Base-by-base conservation (phyloP, 2,113 vertebrate genomes). In the Neogobius melanostomus region DNA sequence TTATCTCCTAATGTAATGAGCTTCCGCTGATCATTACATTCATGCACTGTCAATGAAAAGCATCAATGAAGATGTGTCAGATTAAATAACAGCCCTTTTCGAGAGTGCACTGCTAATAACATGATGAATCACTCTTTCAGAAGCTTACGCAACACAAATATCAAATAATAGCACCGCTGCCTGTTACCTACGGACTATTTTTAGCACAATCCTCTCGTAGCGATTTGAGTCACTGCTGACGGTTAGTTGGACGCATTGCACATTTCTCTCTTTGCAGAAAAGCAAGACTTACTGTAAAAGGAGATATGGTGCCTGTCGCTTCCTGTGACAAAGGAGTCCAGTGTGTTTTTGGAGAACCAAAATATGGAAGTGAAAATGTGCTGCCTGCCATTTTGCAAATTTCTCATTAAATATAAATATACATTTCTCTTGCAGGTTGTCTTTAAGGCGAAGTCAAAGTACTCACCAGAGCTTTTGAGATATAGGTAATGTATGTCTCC, bases 371-470 rank as follows among this genome's bases (percentile, higher is more conserved):
- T 88, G 90, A 89, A 71, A 84, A 12, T 8, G 0, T 0, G 7
- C 6, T 42, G 78, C 10, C 17, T 10, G 21, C 21, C 21, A 21
- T 11, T 8, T 28, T 6, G 11, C 21, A 14, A 12, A 6, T 83
- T 62, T 77, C 0, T 6, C 48, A 72, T 79, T 76, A 75, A 69
- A 71, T 81, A 11, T 53, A 21, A 21, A 21, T 21, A 21, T 21
- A 21, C 21, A 21, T 21, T 21, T 49, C 48, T 54, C 16, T 54
- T 54, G 53, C 92, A 98, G 96, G 96, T 97, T 72, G 94, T 98
- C 86, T 97, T 97, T 86, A 98, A 97, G 91, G 96, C 95, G 50
- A 98, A 97, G 88, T 96, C 95, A 6, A 98, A 97, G 79, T 96
- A 96, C 64, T 92, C 94, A 69, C 96, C 96, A 68, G 96, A 97